Evolutionary conservation across 2,888 invertebrate species (phyloP), one percentile per base, ranked within the genome.

Genomic region (Amphimallon solstitiale): DNA sequence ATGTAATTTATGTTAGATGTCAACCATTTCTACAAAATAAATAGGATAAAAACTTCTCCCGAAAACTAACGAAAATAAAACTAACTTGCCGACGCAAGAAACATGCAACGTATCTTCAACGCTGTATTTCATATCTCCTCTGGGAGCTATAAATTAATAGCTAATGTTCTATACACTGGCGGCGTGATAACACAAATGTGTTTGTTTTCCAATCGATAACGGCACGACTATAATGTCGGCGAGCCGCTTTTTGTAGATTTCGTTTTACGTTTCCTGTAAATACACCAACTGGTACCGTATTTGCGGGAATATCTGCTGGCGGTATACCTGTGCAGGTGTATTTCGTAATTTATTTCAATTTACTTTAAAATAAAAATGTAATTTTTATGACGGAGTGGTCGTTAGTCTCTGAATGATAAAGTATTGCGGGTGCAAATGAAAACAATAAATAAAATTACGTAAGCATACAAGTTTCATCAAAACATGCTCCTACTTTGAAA

Each of bases 201-300:
- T 65, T 65, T 65, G 56, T 65, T 65, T 56, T 56, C 38, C 56
- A 65, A 65, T 65, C 64, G 59, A 65, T 65, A 65, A 34, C 45
- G 15, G 29, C 15, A 14, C 43, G 56, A 34, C 45, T 59, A 59
- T 43, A 43, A 43, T 59, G 43, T 45, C 34, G 56, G 29, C 56
- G 15, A 29, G 21, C 17, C 23, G 38, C 43, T 45, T 59, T 51
- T 54, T 59, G n/a, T 29, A 19, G 15, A 29, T 43, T 59, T 59
- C 17, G 23, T 34, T 56, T 43, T 59, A 29, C 12, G 23, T 59
- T 59, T 45, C 10, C 23, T 15, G 9, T 15, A 43, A 51, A 43
- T 45, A 45, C 19, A 45, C 19, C 45, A 19, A n/a, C n/a, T n/a
- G n/a, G 19, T 1, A n/a, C 45, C 14, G 45, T 17, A 52, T 35